Base-by-base conservation (phyloP, 2,797 vertebrate genomes). In the Staurois parvus region DNA sequence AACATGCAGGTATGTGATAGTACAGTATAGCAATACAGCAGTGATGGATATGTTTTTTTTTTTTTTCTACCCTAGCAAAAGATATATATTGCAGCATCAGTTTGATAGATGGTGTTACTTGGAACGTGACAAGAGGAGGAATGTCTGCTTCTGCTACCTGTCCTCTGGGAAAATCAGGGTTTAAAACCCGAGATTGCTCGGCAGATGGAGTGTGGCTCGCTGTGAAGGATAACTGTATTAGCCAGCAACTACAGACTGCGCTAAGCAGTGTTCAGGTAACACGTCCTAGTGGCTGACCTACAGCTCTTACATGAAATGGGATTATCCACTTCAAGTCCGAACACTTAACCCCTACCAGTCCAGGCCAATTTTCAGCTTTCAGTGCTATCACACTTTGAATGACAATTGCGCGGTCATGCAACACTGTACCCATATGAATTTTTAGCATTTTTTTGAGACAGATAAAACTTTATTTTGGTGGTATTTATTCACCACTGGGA, bases 191-290 rank as follows among this genome's bases (percentile, higher is more conserved):
- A 26, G 37, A 59, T 30, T 86, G 84, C 56, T 81, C 84, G 8
- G 7, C 29, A 12, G 42, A 62, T 34, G 84, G 84, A 66, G 26
- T 70, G 15, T 86, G 84, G 84, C 11, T 76, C 70, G 9, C 5
- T 24, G 84, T 77, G 9, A n/a, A 86, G 40, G 73, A 86, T 34
- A 81, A 81, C 37, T 86, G 84, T 40, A 86, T 86, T 30, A 84
- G 68, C 70, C 45, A 67, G 24, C 4, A 62, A 24, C 62, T 84
- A 15, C 17, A 74, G 42, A 4, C 15, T 5, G 81, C 40, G 30
- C 70, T 87, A 37, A 26, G n/a, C 9, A 75, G 11, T 74, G 30
- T 30, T n/a, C 81, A 83, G 80, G 80, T 87, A 87, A 34, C 24
- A 68, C 17, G 24, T 21, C 1, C 8, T 13, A 48, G 45, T 1